These are phyloP conservation scores for Meliscaeva auricollis DNA, from an alignment of 2,888 invertebrate species.

Conservation along the genomic window DNA sequence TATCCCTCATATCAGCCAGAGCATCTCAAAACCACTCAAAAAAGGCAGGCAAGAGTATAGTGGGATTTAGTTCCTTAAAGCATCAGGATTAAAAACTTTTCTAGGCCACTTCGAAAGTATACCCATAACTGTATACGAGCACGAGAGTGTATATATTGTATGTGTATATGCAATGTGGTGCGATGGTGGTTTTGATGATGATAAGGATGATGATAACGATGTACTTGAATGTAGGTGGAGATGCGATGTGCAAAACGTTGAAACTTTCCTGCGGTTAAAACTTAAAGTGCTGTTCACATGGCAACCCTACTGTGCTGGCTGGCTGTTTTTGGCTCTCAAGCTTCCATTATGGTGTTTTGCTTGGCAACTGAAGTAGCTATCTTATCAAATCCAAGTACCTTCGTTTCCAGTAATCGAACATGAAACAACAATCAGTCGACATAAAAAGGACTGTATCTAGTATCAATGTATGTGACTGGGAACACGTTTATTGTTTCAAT, in stretches of 20 bases:
- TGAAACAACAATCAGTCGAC: slow-evolving; percentile 52
- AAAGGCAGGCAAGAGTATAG: background rate
- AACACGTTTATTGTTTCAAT: slow-evolving; percentile 72
- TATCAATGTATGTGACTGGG: background rate
- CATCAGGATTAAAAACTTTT: slow-evolving; percentile 63
- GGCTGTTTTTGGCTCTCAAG: slow-evolving; percentile 1
- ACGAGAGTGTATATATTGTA: slow-evolving; percentile 1
- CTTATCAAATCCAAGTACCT: slow-evolving; percentile 45
- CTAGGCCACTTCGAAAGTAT: slow-evolving; percentile 24
- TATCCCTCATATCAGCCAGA: background rate
- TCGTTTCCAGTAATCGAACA: slow-evolving; percentile 37
- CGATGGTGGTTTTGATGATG: slow-evolving; percentile 18
- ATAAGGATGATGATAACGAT: slow-evolving; percentile 22
- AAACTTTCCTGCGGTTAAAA: slow-evolving; percentile 61
- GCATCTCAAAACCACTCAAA: slow-evolving; percentile 35
- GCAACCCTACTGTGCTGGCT: slow-evolving; percentile 34
- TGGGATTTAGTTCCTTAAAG: slow-evolving; percentile 30
- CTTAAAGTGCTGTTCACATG: slow-evolving; percentile 52
- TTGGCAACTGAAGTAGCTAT: slow-evolving; percentile 63
- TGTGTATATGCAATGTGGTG: background rate
- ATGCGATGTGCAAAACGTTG: slow-evolving; percentile 17
- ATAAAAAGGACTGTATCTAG: slow-evolving; percentile 14
- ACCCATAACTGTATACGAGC: no score
- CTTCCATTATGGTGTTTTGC: slow-evolving; percentile 23
- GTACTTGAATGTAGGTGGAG: background rate